A percentile compares a stretch with the other conserved stretches of the same genome.
Evolutionary conservation across 2,888 invertebrate species (phyloP).

Genomic region (Bhutanitis thaidina): DNA sequence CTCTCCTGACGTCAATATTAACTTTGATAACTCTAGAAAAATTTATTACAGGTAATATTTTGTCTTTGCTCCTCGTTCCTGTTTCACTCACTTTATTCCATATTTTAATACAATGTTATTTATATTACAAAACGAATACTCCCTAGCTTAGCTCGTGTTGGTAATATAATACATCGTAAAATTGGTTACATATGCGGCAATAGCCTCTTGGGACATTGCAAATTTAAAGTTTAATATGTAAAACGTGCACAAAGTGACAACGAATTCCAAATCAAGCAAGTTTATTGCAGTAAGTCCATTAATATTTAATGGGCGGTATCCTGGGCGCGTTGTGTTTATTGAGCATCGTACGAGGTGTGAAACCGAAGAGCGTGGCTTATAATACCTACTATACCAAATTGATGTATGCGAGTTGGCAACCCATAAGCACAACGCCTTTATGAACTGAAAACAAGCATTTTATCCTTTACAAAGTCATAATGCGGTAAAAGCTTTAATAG

Average conservation of each 20-base stretch:
- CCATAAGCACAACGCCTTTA: conserved; percentile 15
- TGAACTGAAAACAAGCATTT: conserved; percentile 10
- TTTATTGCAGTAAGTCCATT: conserved; percentile 39
- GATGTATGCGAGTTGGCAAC: conserved; percentile 38
- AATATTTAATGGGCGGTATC: conserved; percentile 43
- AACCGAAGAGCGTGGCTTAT: conserved; percentile 46
- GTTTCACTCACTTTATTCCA: too few species aligned
- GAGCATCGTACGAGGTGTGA: conserved; percentile 45
- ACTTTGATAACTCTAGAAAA: too few species aligned
- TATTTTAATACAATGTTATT: too few species aligned
- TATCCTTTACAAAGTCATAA: background rate
- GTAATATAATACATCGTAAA: conserved; percentile 2
- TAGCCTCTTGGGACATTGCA: conserved; percentile 8
- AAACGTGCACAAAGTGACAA: conserved; percentile 30
- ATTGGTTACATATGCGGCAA: conserved; percentile 1
- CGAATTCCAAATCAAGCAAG: conserved; percentile 39
- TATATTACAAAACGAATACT: too few species aligned
- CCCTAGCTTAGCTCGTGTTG: background rate
- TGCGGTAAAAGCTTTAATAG: background rate
- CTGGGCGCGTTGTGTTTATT: conserved; percentile 42
- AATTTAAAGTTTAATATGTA: conserved; percentile 21
- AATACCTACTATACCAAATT: conserved; percentile 40
- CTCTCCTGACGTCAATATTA: too few species aligned
- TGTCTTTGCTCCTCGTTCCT: too few species aligned
- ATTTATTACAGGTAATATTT: too few species aligned